Evolutionary conservation across 2,113 vertebrate genomes (phyloP), one percentile per base, ranked within the genome.

Genomic region (Cyprinodon brontotheroides): DNA sequence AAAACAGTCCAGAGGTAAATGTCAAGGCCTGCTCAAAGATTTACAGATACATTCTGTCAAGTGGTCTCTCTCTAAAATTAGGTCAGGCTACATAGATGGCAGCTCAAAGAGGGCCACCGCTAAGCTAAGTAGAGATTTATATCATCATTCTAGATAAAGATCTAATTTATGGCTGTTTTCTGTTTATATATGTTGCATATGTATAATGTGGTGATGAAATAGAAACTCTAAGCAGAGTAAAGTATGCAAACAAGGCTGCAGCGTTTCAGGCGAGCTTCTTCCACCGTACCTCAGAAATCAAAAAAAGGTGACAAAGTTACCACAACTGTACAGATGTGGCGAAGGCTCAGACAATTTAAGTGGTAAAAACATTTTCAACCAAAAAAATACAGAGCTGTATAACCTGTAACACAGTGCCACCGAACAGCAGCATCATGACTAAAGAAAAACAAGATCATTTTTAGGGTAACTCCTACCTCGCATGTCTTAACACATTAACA

Each of bases 121-220:
- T 71, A 3, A 78, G 74, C 40, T 7, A 0, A 17, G 65, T 10
- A 61, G 68, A 41, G 57, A 76, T 72, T 74, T 68, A 45, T n/a
- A 9, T 75, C 68, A 60, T 3, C 4, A 41, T 38, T 75, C 4
- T 72, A 38, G 75, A 47, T 29, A 61, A 47, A 8, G 3, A 68
- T n/a, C 36, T 1, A 45, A 11, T 41, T 59, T 14, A 70, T 12
- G n/a, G 36, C 53, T 45, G 48, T 11, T 68, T 62, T 8, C 41
- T 4, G 64, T 50, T 11, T 22, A 12, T 61, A 39, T 2, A 66
- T 29, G 53, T 13, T 41, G 11, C 11, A 22, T 17, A 20, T 1
- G 8, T n/a, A 22, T 12, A 53, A 41, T 61, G 10, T 64, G 12
- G 1, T 15, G 41, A 65, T 39, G 22, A n/a, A 39, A 66, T 29